These are phyloP conservation scores for Zeuzera pyrina DNA, from an alignment of 2,888 invertebrate genomes.

Conservation along the genomic window DNA sequence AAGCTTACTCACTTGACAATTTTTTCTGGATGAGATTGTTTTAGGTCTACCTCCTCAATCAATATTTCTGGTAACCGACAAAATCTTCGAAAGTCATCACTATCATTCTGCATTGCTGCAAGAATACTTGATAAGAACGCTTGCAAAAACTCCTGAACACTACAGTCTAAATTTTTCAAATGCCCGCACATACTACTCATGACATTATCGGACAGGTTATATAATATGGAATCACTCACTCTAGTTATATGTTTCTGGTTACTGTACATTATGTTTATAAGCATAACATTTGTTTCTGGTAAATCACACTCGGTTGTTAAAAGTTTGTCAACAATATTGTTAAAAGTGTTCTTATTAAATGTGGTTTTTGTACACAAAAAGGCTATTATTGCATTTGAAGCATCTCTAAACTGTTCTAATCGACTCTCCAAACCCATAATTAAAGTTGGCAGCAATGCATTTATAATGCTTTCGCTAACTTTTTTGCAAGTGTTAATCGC, in stretches of 20 bases:
- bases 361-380: constrained; percentile 77
- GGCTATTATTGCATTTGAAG: constrained; percentile 81
- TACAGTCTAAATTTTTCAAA: constrained; percentile 69
- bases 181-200: constrained; percentile 47
- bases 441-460: constrained; percentile 80
- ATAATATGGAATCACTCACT: constrained; percentile 62
- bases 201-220: constrained; percentile 49
- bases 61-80: constrained; percentile 71
- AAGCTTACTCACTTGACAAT: constrained; percentile 69
- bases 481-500: constrained; percentile 72
- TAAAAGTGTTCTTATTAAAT: constrained; percentile 75
- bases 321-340: constrained; percentile 69
- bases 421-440: constrained; percentile 79
- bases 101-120: constrained; percentile 57
- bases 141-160: constrained; percentile 68
- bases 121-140: constrained; percentile 71
- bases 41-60: constrained; percentile 74
- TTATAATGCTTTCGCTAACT: constrained; percentile 77
- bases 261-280: constrained; percentile 81
- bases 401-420: constrained; percentile 79
- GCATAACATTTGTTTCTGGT: constrained; percentile 73
- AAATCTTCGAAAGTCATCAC: constrained; percentile 57
- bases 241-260: constrained; percentile 67
- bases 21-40: constrained; percentile 63
- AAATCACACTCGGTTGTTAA: constrained; percentile 48